Base-by-base conservation (phyloP, 1,140 invertebrate species). In the Lepeophtheirus salmonis region DNA sequence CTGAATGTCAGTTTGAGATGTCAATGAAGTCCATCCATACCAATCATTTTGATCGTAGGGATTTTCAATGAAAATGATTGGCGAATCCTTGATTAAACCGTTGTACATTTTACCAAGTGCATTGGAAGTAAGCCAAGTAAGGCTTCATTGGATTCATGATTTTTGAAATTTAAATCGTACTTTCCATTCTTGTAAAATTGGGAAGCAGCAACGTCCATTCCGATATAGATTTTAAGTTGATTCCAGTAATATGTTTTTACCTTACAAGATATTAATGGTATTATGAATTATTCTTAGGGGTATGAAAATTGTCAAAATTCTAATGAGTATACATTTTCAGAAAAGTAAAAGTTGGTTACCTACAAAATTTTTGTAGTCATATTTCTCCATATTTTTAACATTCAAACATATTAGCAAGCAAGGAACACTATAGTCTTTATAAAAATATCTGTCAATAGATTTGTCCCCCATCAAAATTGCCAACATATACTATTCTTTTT, bases 161-260 rank as follows among this genome's bases (percentile, higher is more conserved):
- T 89, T 72, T 98, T 99, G 76, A 98, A 98, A 74, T 97, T 91
- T 67, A 98, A 76, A 73, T 99, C 92, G 70, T 99, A 98, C 63
- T 81, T 79, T 55, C 83, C 84, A 65, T 89, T 80, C 25, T 78
- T 78, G 70, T 68, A 79, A 77, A 98, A 98, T 74, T 98, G 95
- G 18, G 91, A 97, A 2, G 95, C 92, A 30, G 95, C 95, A 23
- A 97, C 89, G 75, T 99, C 95, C 94, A 98, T 97, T 56, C 90
- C 95, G 70, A 98, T 98, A 68, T 95, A 83, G 69, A 91, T 76
- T 72, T 89, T 89, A 87, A 90, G 66, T 83, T 86, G 72, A 95
- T 96, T 41, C 90, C 88, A 71, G 89, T 87, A 68, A 88, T 86
- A 64, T 83, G 82, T 68, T 98, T 97, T 63, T 95, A 91, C 67